These are phyloP conservation scores for Portunus trituberculatus DNA, from an alignment of 1,140 invertebrate species.

Conservation along the genomic window DNA sequence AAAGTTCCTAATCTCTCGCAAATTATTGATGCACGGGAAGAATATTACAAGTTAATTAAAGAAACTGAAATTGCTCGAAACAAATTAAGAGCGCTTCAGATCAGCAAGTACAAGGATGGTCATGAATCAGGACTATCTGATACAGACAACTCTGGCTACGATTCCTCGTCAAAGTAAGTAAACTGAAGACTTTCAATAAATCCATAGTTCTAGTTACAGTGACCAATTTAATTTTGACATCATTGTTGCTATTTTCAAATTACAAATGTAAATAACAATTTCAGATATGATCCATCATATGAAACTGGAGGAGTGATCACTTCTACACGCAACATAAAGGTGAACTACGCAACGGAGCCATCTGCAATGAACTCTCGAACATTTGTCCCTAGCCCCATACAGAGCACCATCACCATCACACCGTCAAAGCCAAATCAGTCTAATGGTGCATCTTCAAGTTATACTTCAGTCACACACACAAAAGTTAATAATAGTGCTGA, in stretches of 20 bases:
- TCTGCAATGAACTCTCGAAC: slow-evolving; percentile 39
- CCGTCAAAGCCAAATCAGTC: slow-evolving; percentile 40
- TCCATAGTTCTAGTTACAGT: no score
- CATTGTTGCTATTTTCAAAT: background rate
- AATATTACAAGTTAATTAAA: slow-evolving; percentile 95
- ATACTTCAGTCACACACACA: slow-evolving; percentile 63
- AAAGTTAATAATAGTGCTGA: slow-evolving; percentile 44
- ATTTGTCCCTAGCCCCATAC: slow-evolving; percentile 70
- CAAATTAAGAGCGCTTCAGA: slow-evolving; percentile 91
- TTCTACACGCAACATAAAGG: slow-evolving; percentile 77
- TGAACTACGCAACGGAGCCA: slow-evolving; percentile 72
- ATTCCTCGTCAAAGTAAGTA: slow-evolving; percentile 76
- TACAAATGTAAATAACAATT: background rate
- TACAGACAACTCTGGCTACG: slow-evolving; percentile 78
- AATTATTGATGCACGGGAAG: slow-evolving; percentile 92
- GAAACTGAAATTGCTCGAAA: slow-evolving; percentile 95
- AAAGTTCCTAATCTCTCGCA: slow-evolving; percentile 97
- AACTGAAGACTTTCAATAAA: slow-evolving; percentile 27
- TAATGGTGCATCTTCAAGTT: slow-evolving; percentile 45
- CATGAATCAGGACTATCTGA: slow-evolving; percentile 77
- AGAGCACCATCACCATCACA: slow-evolving; percentile 69
- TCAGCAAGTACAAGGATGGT: slow-evolving; percentile 86
- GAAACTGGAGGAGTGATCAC: slow-evolving; percentile 79
- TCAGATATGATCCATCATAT: slow-evolving; percentile 78
- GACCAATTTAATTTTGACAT: no score